Evolutionary conservation across 2,113 vertebrate genomes (phyloP), one percentile per base, ranked within the genome.

Genomic region (Bos javanicus): DNA sequence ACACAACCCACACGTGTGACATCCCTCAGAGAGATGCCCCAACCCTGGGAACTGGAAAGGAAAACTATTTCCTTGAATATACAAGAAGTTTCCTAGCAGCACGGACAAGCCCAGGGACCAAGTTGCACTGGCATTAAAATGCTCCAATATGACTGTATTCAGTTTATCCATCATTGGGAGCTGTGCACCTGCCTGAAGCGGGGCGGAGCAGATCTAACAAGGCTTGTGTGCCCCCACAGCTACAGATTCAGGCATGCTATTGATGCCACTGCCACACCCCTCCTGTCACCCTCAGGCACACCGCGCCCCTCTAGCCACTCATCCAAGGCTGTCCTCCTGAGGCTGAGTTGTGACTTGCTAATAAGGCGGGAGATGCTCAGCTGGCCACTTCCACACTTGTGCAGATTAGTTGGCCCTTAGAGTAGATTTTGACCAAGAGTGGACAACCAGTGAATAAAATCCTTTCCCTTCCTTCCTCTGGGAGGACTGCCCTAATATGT

Each of bases 131-230:
- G 39, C 62, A 48, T n/a, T 57, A 74, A 85, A 96, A 84, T 5
- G 13, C n/a, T 85, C 84, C 86, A 16, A 0, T 0, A 0, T 4
- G 9, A 88, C 52, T 0, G 5, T 28, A 71, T 12, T 25, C 36
- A 1, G 26, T 67, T 50, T 30, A 5, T 28, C 48, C n/a, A 17
- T 46, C 92, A 78, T 8, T 9, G 30, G 33, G 88, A 71, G 60
- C 74, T 64, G 59, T 0, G 19, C 14, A 12, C 26, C 7, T 48
- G 17, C 30, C 30, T 81, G n/a, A 16, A 28, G 25, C 50, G 0
- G 0, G 56, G 90, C 28, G 21, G 28, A 56, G 28, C 1, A 2
- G 74, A 52, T 21, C 76, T 59, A 67, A n/a, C 10, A 30, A 15
- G 11, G 71, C 17, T 7, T 48, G 43, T 60, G 33, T 60, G 28